phyloP scores from a whole-genome alignment of 2,113 vertebrate species.

The Gymnogyps californianus region DNA sequence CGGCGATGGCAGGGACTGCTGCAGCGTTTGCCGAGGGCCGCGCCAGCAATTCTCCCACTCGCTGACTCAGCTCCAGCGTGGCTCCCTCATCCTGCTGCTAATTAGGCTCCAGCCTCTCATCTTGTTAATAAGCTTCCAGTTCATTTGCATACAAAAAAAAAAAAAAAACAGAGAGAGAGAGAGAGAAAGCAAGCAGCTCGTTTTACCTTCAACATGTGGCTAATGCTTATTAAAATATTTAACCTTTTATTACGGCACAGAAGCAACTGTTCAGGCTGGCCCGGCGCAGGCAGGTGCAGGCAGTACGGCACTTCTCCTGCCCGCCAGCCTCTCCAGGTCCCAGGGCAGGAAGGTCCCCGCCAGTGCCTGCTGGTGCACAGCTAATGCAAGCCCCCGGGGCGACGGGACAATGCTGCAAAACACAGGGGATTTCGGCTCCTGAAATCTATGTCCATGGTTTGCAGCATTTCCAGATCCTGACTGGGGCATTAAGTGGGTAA shows the following conservation, averaged over 20 bases:
- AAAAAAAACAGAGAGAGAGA: not conserved
- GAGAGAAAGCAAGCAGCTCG: not conserved
- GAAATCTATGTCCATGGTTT: not conserved
- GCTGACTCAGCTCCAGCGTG: constrained; percentile 72
- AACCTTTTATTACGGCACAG: constrained; percentile 46
- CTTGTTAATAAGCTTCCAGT: constrained; percentile 77
- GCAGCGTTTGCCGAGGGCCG: not conserved
- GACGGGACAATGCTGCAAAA: not conserved
- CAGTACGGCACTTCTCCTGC: not conserved
- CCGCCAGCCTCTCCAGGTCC: not conserved
- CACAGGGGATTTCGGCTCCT: not conserved
- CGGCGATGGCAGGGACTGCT: accelerated
- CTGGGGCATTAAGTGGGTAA: not conserved
- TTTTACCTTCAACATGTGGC: constrained; percentile 63
- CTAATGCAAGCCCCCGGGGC: accelerated
- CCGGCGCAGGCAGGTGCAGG: not conserved
- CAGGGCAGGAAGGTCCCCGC: too few relatives aligned
- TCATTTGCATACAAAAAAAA: constrained; percentile 65
- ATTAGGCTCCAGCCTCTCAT: constrained; percentile 72
- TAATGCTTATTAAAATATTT: constrained; percentile 67
- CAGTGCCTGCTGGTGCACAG: not conserved
- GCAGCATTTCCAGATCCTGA: not conserved
- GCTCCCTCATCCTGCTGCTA: constrained; percentile 61
- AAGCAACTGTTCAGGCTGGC: constrained; percentile 29
- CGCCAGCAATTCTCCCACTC: constrained; percentile 47